phyloP scores from a whole-genome alignment of 2,113 vertebrate genomes.

The Mirza zaza region DNA sequence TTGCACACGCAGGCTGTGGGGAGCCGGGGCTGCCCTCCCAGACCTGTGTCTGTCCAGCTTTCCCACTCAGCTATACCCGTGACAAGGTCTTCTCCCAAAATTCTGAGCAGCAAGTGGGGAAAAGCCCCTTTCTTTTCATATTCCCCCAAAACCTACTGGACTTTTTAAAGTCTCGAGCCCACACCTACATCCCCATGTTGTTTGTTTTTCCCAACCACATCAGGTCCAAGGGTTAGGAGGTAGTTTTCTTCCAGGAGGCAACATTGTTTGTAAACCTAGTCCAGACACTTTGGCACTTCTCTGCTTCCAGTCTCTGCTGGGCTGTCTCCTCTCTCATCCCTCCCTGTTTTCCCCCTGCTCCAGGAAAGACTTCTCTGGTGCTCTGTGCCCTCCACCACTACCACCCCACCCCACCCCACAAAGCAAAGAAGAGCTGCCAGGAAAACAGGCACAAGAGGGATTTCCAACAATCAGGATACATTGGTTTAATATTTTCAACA shows the following conservation, averaged over 20 bases:
- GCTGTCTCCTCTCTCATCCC: rapidly evolving
- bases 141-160: neutral
- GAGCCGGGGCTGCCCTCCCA: rapidly evolving
- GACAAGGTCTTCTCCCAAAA: neutral
- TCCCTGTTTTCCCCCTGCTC: neutral
- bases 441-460: neutral
- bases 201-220: neutral
- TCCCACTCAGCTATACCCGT: neutral
- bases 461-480: neutral
- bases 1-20: rapidly evolving
- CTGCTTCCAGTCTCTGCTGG: neutral
- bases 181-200: neutral
- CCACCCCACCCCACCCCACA: too few relatives aligned
- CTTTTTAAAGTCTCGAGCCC: neutral
- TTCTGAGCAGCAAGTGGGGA: neutral
- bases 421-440: neutral
- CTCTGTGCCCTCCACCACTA: neutral
- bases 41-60: neutral
- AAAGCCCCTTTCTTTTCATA: neutral
- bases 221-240: neutral
- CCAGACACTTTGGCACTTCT: neutral
- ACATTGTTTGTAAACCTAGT: too few relatives aligned
- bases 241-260: neutral
- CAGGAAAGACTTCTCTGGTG: neutral
- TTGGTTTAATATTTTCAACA: neutral